A percentile compares a stretch with the other conserved stretches of the same genome.
phyloP scores from a whole-genome alignment of 2,888 invertebrate species.

The Venustoraphidia nigricollis region DNA sequence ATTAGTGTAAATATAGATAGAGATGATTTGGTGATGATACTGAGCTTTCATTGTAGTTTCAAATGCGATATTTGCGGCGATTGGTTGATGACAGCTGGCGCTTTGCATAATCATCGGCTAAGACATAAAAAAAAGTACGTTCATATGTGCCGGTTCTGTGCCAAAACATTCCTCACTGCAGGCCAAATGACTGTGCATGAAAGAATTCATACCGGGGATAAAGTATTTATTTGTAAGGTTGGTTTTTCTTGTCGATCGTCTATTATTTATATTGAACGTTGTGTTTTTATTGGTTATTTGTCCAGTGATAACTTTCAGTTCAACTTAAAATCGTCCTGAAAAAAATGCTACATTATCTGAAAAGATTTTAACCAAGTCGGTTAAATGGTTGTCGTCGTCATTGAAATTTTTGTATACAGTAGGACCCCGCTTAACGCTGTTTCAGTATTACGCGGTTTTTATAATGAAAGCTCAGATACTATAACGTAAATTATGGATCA shows the following conservation, averaged over 20 bases:
- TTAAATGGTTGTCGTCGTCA: no score
- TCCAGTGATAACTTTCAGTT: background rate
- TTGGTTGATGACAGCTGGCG: conserved; percentile 21
- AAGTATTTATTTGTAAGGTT: conserved; percentile 22
- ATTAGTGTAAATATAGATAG: no score
- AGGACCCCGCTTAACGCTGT: no score
- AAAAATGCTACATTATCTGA: no score
- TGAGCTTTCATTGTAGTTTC: conserved; percentile 1
- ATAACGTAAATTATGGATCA: no score
- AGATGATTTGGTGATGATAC: background rate
- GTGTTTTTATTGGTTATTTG: background rate
- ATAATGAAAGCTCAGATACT: no score
- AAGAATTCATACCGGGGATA: conserved; percentile 23
- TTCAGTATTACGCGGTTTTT: no score
- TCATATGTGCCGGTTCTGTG: conserved; percentile 23
- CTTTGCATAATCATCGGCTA: conserved; percentile 21
- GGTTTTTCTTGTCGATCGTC: background rate
- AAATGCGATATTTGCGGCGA: conserved; percentile 19
- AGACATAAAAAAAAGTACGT: conserved; percentile 18
- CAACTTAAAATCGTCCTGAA: background rate
- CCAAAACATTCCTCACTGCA: conserved; percentile 21
- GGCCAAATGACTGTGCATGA: conserved; percentile 23
- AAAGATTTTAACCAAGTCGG: no score
- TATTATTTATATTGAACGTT: background rate
- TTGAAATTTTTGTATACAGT: no score